Percentiles rank a stretch among this genome's conserved stretches.
Conservation (phyloP, 1,140 invertebrate genomes). For the Pseudomyrmex cubaensis region DNA sequence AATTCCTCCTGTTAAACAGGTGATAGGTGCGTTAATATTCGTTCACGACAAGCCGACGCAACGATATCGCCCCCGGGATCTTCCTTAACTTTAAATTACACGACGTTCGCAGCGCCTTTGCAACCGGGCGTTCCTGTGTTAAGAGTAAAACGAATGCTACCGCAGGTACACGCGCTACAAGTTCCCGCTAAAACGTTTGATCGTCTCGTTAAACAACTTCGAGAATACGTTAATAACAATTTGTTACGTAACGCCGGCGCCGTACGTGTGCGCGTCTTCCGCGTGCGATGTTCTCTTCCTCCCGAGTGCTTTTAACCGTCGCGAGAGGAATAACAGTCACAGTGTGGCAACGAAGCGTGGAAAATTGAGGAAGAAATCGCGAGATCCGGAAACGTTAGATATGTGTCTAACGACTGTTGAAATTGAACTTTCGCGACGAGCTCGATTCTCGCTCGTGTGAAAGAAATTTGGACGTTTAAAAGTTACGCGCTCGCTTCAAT, state of each 20-base stretch:
- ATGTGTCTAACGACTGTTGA: background rate
- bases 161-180: conserved; percentile 17
- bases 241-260: background rate
- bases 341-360: background rate
- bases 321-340: conserved; percentile 1
- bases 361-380: background rate
- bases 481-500: background rate
- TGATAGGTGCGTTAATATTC: conserved; percentile 54
- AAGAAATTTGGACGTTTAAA: conserved; percentile 16
- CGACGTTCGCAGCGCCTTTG: conserved; percentile 32
- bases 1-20: conserved; percentile 55
- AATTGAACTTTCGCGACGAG: background rate
- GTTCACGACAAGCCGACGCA: conserved; percentile 37
- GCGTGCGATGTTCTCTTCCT: background rate
- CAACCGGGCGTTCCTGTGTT: background rate
- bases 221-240: conserved; percentile 47
- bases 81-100: conserved; percentile 55
- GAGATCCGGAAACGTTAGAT: background rate
- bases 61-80: conserved; percentile 38
- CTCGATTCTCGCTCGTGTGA: background rate
- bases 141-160: conserved; percentile 31
- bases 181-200: conserved; percentile 36
- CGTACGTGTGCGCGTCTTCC: background rate
- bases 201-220: conserved; percentile 41
- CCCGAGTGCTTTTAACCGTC: background rate